Evolutionary conservation across 2,888 invertebrate genomes (phyloP), one percentile per base, ranked within the genome.

Genomic region (Heliconius charithonia): DNA sequence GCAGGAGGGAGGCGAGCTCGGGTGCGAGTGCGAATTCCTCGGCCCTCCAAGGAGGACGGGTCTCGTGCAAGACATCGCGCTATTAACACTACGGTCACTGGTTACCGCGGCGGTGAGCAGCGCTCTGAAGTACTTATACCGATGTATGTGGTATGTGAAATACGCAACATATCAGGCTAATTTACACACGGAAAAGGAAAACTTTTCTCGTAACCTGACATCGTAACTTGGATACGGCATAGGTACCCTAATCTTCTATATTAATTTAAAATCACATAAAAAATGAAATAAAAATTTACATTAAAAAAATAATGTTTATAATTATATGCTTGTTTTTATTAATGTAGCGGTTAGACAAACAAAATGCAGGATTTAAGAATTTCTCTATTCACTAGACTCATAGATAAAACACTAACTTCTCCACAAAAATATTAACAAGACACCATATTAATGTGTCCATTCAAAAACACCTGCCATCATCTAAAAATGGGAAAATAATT

Each of bases 11-110:
- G 73, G 79, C 62, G 80, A 80, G 82, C 79, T 79, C 79, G 79
- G 82, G 82, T 82, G 78, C 78, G 82, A 84, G 84, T 86, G 87
- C 86, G 84, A 89, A 91, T 90, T 90, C 89, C 88, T 85, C 83
- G 79, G 83, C 84, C 83, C 84, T 86, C 87, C 88, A 87, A 88
- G 87, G 87, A 87, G 87, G 87, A 87, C 89, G 84, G 85, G 86
- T 86, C 86, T 86, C 87, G 86, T 79, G 81, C 82, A 83, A 84
- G 83, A 83, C 83, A 84, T 85, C 84, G 81, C 81, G 81, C 77
- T 81, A 83, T 82, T 84, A 83, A 79, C 83, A 79, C 77, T 71
- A 79, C 79, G 80, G 77, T 79, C 79, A 80, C 77, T 77, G 75
- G 73, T 73, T 74, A 41, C 73, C 67, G 56, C 59, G 72, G 77